Evolutionary conservation across 2,888 invertebrate genomes (phyloP).

Genomic region (Drosophila affinis): DNA sequence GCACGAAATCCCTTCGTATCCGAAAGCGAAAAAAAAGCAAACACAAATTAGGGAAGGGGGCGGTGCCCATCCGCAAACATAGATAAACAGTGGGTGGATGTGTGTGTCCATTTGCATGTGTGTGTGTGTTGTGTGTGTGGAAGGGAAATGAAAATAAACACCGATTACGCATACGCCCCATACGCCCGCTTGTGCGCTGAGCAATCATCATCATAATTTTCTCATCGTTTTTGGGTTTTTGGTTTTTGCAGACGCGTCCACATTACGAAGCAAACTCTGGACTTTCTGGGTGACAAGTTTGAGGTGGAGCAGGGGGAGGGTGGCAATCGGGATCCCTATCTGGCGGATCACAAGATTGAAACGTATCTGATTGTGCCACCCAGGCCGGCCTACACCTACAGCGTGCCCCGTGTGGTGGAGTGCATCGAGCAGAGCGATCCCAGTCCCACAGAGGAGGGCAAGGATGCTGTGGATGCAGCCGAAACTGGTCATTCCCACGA

Average conservation of each 20-base stretch:
- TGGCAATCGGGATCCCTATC: slow-evolving; percentile 90
- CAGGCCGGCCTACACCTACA: slow-evolving; percentile 82
- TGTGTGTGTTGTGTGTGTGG: neutral
- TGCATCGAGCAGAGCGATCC: slow-evolving; percentile 64
- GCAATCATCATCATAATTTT: slow-evolving; percentile 12
- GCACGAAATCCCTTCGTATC: slow-evolving; percentile 37
- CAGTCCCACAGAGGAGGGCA: slow-evolving; percentile 24
- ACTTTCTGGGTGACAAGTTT: slow-evolving; percentile 91
- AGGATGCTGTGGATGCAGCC: slow-evolving; percentile 31
- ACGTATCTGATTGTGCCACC: slow-evolving; percentile 94
- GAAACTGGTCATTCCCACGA: slow-evolving; percentile 42
- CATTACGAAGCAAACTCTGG: slow-evolving; percentile 92
- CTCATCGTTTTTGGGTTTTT: slow-evolving; percentile 7
- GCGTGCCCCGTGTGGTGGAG: slow-evolving; percentile 80
- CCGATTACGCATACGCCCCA: slow-evolving; percentile 17
- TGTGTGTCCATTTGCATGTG: neutral
- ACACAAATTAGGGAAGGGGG: slow-evolving; percentile 13
- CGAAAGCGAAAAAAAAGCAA: slow-evolving; percentile 21
- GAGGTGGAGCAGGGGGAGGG: slow-evolving; percentile 95
- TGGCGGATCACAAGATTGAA: slow-evolving; percentile 94
- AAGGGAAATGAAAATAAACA: slow-evolving; percentile 7
- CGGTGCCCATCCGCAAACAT: neutral
- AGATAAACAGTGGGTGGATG: neutral
- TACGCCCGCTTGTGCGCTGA: neutral
- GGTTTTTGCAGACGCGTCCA: slow-evolving; percentile 90